A percentile compares a stretch with the other conserved stretches of the same genome.
Conservation (phyloP, 2,888 invertebrate species). For the Oxystoma pomonae region DNA sequence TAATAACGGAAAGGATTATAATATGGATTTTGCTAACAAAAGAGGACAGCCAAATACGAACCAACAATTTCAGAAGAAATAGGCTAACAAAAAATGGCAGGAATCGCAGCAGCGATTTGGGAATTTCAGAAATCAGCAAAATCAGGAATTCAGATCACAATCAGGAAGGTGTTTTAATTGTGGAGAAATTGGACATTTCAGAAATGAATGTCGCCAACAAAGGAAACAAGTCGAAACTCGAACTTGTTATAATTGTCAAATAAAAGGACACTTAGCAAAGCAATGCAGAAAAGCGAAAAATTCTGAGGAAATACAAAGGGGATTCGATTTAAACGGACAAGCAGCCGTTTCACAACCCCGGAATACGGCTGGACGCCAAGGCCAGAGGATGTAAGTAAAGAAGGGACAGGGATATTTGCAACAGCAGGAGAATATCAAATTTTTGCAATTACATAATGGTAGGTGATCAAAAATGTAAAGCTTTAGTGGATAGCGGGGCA, state of each 20-base stretch:
- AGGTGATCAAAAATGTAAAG: background rate
- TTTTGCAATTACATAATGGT: background rate
- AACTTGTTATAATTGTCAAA: slow-evolving; percentile 1
- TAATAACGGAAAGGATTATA: too few species aligned
- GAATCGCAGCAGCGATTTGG: too few species aligned
- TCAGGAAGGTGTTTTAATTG: too few species aligned
- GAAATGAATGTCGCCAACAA: too few species aligned
- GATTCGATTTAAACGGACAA: slow-evolving; percentile 1
- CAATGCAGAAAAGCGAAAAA: background rate
- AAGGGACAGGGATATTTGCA: slow-evolving; percentile 2
- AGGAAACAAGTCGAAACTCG: too few species aligned
- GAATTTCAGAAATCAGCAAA: too few species aligned
- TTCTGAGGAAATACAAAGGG: background rate
- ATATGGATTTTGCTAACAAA: too few species aligned
- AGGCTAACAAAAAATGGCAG: too few species aligned
- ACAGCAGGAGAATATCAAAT: background rate
- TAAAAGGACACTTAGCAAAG: background rate
- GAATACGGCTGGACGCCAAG: slow-evolving; percentile 1
- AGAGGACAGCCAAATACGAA: too few species aligned
- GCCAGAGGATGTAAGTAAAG: background rate
- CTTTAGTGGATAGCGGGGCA: slow-evolving; percentile 6
- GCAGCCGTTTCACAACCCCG: slow-evolving; percentile 8
- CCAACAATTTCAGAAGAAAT: too few species aligned
- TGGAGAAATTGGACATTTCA: too few species aligned
- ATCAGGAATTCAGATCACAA: too few species aligned